phyloP scores from a whole-genome alignment of 2,113 vertebrate species.

The Fregata magnificens region DNA sequence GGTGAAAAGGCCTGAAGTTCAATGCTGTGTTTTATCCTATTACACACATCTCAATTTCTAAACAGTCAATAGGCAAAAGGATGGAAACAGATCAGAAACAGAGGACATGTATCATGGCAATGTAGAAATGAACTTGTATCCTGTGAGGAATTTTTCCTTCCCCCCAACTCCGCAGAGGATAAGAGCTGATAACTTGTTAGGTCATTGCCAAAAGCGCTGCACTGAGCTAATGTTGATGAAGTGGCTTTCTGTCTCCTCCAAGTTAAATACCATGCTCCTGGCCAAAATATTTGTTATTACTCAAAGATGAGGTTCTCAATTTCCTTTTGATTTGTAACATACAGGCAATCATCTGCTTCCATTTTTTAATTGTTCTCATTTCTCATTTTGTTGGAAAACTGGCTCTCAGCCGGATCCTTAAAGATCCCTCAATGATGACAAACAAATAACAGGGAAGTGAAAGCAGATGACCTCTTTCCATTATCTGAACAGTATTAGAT shows the following conservation, averaged over 20 bases:
- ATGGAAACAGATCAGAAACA: not conserved
- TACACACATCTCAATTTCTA: not conserved
- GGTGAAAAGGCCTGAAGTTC: constrained; percentile 32
- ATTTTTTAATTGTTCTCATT: constrained; percentile 54
- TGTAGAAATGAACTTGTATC: not conserved
- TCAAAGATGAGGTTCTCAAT: constrained; percentile 8
- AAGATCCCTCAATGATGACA: not conserved
- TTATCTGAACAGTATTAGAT: not conserved
- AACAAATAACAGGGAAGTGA: not conserved
- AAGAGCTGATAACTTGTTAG: constrained; percentile 1
- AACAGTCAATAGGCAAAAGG: not conserved
- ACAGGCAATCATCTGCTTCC: constrained; percentile 28
- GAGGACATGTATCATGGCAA: not conserved
- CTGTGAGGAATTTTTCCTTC: not conserved
- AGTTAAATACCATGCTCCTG: not conserved
- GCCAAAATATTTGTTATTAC: constrained; percentile 53
- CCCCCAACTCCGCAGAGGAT: not conserved
- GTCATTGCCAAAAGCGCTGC: not conserved
- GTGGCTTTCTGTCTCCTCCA: constrained; percentile 16
- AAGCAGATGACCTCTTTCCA: constrained; percentile 26
- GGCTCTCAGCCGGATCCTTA: not conserved
- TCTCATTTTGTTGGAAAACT: constrained; percentile 37
- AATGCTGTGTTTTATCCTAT: not conserved
- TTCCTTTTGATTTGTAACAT: constrained; percentile 38
- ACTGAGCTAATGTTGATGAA: constrained; percentile 36